Base-by-base conservation (phyloP, 2,888 invertebrate species). In the Drosophila lacicola region DNA sequence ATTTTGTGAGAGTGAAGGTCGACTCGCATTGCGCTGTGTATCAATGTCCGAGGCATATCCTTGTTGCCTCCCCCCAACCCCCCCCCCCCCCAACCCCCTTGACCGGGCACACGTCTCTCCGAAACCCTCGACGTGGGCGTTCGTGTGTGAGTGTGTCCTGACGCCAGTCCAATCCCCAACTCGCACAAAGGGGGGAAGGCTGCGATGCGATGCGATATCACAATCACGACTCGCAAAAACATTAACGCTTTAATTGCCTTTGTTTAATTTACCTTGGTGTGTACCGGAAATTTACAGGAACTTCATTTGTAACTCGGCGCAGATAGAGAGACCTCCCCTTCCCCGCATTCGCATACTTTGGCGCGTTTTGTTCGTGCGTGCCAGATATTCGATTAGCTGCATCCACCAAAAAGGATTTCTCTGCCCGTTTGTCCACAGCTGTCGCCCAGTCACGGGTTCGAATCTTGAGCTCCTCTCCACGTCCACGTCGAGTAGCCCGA, bases 281-380 rank as follows among this genome's bases (percentile, higher is more conserved):
- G 61, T 70, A 54, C 87, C 88, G 86, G 86, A 86, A 86, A 86
- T 86, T 82, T 75, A 55, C 86, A 88, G 88, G 86, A 88, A 86
- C 88, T 86, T 86, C 75, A 88, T 86, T 86, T 88, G 88, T 86
- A 71, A 74, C 62, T 58, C 46, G 50, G 54, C 46, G 58, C 36
- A 25, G 21, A 11, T 13, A 8, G 21, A 1, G 17, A 17, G n/a
- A n/a, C n/a, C n/a, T 1, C 17, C 17, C 17, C 1, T 1, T 2
- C 17, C 17, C 9, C 8, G 6, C 36, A 47, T 44, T 54, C 47
- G 45, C 53, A 60, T 66, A 80, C 56, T 45, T 44, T 29, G 29
- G 29, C 8, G 44, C 56, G 54, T 65, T 68, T 56, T 65, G 69
- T 47, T 82, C 86, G 86, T 85, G 86, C 88, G 85, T 85, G 79